Conservation (phyloP, 2,113 vertebrate species). For the Oryzias curvinotus region DNA sequence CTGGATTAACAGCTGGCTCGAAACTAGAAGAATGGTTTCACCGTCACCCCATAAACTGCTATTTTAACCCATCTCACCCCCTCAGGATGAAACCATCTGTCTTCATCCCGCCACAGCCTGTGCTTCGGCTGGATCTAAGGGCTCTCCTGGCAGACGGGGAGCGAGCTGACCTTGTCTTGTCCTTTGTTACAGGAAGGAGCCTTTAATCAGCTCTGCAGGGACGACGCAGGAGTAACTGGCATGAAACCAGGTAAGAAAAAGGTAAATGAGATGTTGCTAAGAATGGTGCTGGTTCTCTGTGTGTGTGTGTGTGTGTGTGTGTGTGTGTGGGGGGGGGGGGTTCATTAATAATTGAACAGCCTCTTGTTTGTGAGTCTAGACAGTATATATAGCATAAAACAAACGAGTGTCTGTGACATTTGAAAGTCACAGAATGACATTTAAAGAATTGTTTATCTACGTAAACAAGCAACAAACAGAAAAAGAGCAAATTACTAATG, state of each 20-base stretch:
- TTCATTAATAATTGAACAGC: constrained; percentile 43
- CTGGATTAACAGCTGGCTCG: constrained; percentile 5
- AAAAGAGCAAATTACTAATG: not conserved
- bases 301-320: no score
- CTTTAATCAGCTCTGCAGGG: constrained; percentile 44
- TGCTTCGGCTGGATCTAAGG: constrained; percentile 19
- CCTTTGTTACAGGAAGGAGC: constrained; percentile 47
- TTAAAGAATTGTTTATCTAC: not conserved
- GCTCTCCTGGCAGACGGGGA: constrained; percentile 42
- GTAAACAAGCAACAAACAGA: not conserved
- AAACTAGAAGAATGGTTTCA: not conserved
- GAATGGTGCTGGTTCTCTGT: not conserved
- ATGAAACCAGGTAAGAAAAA: constrained; percentile 51
- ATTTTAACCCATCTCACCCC: constrained; percentile 20
- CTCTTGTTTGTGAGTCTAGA: constrained; percentile 7
- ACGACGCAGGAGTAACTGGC: constrained; percentile 44
- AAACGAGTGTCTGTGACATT: not conserved
- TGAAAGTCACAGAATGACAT: not conserved
- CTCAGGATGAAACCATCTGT: constrained; percentile 32
- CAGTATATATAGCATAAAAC: not conserved
- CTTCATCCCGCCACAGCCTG: constrained; percentile 39
- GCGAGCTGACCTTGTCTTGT: constrained; percentile 46
- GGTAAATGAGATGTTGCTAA: constrained; percentile 38
- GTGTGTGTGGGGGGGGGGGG: no score
- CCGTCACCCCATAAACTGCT: not conserved